These are phyloP conservation scores for Myripristis murdjan DNA, from an alignment of 2,797 vertebrate species.

Conservation along the genomic window DNA sequence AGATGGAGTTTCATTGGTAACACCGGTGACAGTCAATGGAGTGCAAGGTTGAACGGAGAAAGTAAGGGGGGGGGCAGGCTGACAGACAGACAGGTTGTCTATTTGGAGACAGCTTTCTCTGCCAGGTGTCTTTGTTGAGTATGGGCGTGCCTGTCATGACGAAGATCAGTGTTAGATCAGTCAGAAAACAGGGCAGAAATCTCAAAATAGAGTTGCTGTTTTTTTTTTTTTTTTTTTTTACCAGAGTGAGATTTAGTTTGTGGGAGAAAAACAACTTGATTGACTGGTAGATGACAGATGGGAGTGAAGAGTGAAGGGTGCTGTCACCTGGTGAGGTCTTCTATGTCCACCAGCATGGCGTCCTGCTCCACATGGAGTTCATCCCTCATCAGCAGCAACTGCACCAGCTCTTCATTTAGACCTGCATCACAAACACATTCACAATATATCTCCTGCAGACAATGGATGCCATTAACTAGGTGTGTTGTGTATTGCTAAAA, in stretches of 20 bases:
- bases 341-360: constrained; percentile 98
- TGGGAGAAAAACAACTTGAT: not conserved
- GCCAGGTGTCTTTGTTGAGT: constrained; percentile 95
- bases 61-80: constrained; percentile 54
- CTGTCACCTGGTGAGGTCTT: constrained; percentile 94
- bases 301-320: not conserved
- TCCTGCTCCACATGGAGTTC: constrained; percentile 98
- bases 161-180: constrained; percentile 17
- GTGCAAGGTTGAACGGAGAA: constrained; percentile 33
- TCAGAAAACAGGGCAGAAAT: not conserved
- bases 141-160: constrained; percentile 90
- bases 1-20: constrained; percentile 59
- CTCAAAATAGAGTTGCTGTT: too few species aligned
- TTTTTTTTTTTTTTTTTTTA: too few species aligned
- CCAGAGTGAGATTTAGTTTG: not conserved
- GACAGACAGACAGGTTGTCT: constrained; percentile 58
- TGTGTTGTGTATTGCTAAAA: not conserved
- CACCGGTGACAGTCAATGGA: constrained; percentile 53
- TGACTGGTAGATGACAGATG: not conserved
- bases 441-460: not conserved
- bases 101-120: constrained; percentile 93
- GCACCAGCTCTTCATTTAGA: constrained; percentile 96
- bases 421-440: constrained; percentile 78
- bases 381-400: constrained; percentile 94
- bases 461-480: not conserved